Evolutionary conservation across 2,888 invertebrate genomes (phyloP).

Genomic region (Prosopocoilus inquinatus): DNA sequence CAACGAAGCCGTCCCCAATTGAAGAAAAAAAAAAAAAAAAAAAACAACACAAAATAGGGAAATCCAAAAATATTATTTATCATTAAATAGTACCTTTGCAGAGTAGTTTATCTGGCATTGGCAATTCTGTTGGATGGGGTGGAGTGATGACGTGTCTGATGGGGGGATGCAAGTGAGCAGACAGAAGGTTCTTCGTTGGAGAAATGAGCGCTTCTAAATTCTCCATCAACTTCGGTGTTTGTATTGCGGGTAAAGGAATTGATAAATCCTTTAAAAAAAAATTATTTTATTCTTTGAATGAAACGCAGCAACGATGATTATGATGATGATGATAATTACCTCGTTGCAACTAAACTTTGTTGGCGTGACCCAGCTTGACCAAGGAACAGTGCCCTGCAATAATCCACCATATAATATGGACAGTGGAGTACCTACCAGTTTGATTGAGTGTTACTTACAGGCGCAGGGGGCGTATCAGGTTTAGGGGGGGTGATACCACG

Average conservation of each 20-base stretch:
- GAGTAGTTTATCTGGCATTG: slow-evolving; percentile 48
- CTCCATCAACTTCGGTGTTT: slow-evolving; percentile 41
- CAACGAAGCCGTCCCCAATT: too few relatives aligned
- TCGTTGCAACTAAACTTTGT: slow-evolving; percentile 21
- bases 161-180: slow-evolving; percentile 34
- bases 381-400: slow-evolving; percentile 28
- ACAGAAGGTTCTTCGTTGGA: slow-evolving; percentile 41
- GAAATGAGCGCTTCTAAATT: slow-evolving; percentile 43
- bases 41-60: too few relatives aligned
- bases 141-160: slow-evolving; percentile 32
- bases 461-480: slow-evolving; percentile 51
- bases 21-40: too few relatives aligned
- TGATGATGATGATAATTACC: slow-evolving; percentile 13
- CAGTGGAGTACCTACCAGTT: background rate
- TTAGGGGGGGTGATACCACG: slow-evolving; percentile 46
- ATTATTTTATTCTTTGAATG: background rate
- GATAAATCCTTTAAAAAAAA: slow-evolving; percentile 36
- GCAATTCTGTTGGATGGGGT: slow-evolving; percentile 48
- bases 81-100: slow-evolving; percentile 34
- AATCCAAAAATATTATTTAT: background rate
- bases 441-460: slow-evolving; percentile 38
- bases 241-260: slow-evolving; percentile 43
- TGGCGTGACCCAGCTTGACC: slow-evolving; percentile 27
- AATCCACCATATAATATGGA: background rate
- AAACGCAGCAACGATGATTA: too few relatives aligned